phyloP scores from a whole-genome alignment of 2,888 invertebrate species.

The Dryococelus australis region DNA sequence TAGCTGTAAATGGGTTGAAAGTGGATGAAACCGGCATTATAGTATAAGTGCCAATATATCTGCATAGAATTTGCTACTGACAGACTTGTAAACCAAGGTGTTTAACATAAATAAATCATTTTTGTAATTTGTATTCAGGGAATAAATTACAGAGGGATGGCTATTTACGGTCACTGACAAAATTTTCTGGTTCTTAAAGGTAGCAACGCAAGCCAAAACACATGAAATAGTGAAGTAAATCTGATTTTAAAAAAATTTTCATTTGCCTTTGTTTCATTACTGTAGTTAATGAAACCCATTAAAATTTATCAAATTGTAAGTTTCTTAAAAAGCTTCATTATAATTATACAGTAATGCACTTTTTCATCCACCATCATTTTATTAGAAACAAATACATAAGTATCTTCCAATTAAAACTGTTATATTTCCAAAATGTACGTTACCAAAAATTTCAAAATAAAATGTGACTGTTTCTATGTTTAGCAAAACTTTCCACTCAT shows the following conservation, averaged over 20 bases:
- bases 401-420: neutral
- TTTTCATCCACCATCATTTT: slow-evolving; percentile 2
- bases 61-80: neutral
- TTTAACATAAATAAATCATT: neutral
- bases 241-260: too few relatives aligned
- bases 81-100: neutral
- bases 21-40: neutral
- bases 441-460: neutral
- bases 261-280: too few relatives aligned
- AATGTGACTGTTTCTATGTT: neutral
- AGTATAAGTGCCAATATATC: neutral
- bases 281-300: too few relatives aligned
- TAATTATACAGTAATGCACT: neutral
- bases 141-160: too few relatives aligned
- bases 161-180: too few relatives aligned
- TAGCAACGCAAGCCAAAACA: too few relatives aligned
- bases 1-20: neutral
- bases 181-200: too few relatives aligned
- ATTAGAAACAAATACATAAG: neutral
- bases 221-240: too few relatives aligned
- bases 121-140: too few relatives aligned
- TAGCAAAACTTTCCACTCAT: neutral
- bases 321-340: neutral
- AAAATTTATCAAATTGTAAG: too few relatives aligned
- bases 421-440: neutral